These are phyloP conservation scores for Coelopa frigida DNA, from an alignment of 1,140 invertebrate genomes.

Conservation along the genomic window DNA sequence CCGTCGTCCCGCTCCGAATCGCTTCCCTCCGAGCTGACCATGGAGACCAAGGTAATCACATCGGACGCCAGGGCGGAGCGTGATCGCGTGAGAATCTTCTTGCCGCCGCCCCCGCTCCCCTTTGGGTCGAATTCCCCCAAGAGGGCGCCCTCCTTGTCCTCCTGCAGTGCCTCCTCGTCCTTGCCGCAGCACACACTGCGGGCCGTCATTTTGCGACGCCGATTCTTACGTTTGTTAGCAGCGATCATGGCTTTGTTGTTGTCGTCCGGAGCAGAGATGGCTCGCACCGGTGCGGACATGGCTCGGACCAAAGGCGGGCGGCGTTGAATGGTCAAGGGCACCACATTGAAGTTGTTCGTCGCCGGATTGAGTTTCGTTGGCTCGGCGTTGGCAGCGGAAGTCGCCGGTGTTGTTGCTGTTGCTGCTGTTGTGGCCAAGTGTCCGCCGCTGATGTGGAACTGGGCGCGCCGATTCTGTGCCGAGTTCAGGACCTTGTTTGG, in stretches of 20 bases:
- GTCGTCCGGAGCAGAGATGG: slow-evolving; percentile 29
- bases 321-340: slow-evolving; percentile 32
- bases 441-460: slow-evolving; percentile 1
- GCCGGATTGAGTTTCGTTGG: slow-evolving; percentile 16
- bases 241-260: slow-evolving; percentile 28
- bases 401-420: neutral
- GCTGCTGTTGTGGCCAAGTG: neutral
- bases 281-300: slow-evolving; percentile 43
- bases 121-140: neutral
- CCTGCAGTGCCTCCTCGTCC: neutral
- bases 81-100: slow-evolving; percentile 27
- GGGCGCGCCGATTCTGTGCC: slow-evolving; percentile 6
- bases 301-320: slow-evolving; percentile 41
- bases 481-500: neutral
- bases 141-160: neutral
- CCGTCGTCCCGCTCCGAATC: slow-evolving; percentile 42
- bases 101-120: slow-evolving; percentile 4
- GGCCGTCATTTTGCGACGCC: slow-evolving; percentile 34
- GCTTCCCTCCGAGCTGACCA: slow-evolving; percentile 42
- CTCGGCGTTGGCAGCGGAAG: neutral
- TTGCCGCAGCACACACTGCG: slow-evolving; percentile 18
- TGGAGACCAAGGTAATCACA: slow-evolving; percentile 39
- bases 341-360: too few relatives aligned
- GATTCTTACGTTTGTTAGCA: slow-evolving; percentile 31
- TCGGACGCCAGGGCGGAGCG: slow-evolving; percentile 34